Evolutionary conservation across 2,888 invertebrate species (phyloP), one percentile per base, ranked within the genome.

Genomic region (Ellobium chinense): DNA sequence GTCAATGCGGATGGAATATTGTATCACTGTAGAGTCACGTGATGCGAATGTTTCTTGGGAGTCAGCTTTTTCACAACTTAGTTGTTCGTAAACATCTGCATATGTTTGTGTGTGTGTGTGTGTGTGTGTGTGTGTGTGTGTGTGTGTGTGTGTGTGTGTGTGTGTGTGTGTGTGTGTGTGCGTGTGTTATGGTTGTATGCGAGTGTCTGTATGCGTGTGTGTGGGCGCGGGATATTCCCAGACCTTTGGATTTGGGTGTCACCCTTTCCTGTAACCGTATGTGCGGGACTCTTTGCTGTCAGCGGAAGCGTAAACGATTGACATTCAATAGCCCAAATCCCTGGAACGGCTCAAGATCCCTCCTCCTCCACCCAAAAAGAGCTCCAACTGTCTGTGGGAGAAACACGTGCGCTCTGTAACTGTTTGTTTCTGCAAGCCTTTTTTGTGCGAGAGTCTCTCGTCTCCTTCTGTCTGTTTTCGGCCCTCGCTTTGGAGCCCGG

Each of bases 301-400:
- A 70, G 69, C n/a, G 34, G 69, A 56, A 70, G 69, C 69, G 69
- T 46, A 70, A 70, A 46, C 54, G 56, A 70, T 56, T 56, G 21
- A 56, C 31, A 56, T 70, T 70, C 69, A 70, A 70, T 56, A 56
- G 69, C 31, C 69, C 31, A 56, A 56, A n/a, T n/a, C 54, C 31
- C 34, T 27, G 54, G 56, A 70, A 70, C 56, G 69, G 69, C 31
- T 70, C 54, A 56, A 46, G 34, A 31, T n/a, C 21, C 36, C 27
- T 31, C 54, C 21, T n/a, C 69, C 31, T 56, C 24, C 68, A n/a
- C 31, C 39, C 34, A 9, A 70, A 56, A 46, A 56, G n/a, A n/a
- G n/a, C n/a, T n/a, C n/a, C n/a, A n/a, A n/a, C n/a, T n/a, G n/a
- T n/a, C n/a, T n/a, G n/a, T n/a, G n/a, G n/a, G 46, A 46, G 18